Conservation (phyloP, 1,140 invertebrate species). For the Homalodisca vitripennis region DNA sequence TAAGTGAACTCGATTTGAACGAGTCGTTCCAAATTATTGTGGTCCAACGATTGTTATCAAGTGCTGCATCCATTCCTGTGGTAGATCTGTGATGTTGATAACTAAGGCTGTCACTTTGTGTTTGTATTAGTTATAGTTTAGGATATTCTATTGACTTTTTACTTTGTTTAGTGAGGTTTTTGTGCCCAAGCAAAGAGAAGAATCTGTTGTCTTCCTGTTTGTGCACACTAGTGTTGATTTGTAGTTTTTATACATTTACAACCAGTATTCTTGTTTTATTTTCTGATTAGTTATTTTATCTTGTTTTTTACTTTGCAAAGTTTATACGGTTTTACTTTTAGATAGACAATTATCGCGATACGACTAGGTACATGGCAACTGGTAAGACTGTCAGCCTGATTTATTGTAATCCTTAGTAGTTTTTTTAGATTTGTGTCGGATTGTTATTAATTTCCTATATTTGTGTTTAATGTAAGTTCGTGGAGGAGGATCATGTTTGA, state of each 20-base stretch:
- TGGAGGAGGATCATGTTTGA: not conserved
- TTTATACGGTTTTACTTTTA: not conserved
- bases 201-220: conserved; percentile 1
- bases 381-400: conserved; percentile 20
- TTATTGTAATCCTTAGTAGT: no score
- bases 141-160: conserved; percentile 4
- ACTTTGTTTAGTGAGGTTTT: not conserved
- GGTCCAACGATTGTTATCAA: not conserved
- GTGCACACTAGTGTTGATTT: conserved; percentile 5
- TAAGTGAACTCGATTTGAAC: no score
- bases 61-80: conserved; percentile 20
- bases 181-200: conserved; percentile 26
- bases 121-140: conserved; percentile 18
- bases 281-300: not conserved
- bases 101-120: conserved; percentile 21
- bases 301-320: not conserved
- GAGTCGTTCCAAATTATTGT: no score
- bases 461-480: not conserved
- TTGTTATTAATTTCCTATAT: not conserved
- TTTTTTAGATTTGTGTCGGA: not conserved
- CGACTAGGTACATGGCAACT: conserved; percentile 14
- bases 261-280: not conserved
- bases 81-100: conserved; percentile 23
- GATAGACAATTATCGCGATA: not conserved
- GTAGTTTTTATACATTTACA: not conserved